These are phyloP conservation scores for Caenorhabditis sinica DNA, from an alignment of 2,888 invertebrate species.

Conservation along the genomic window DNA sequence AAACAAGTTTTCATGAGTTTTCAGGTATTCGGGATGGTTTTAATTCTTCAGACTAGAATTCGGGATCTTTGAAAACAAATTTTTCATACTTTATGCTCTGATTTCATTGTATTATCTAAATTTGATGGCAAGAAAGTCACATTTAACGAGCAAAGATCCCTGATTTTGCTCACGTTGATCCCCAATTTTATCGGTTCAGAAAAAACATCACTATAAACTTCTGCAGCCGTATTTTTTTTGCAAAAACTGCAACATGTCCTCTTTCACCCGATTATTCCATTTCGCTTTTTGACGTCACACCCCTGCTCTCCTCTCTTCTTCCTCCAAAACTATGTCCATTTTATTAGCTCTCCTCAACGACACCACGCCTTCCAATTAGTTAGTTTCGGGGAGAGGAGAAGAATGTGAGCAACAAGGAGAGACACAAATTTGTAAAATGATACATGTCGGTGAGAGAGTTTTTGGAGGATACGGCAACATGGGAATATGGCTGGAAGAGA, in stretches of 20 bases:
- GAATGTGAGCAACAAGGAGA: neutral
- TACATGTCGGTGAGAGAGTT: constrained; percentile 11
- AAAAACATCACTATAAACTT: too few relatives aligned
- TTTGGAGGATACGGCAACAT: neutral
- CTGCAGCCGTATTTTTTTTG: too few relatives aligned
- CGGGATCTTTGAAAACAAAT: too few relatives aligned
- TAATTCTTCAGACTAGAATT: too few relatives aligned
- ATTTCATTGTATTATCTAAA: too few relatives aligned
- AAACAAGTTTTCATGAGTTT: constrained; percentile 46
- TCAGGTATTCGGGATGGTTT: neutral
- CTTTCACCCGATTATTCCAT: constrained; percentile 10
- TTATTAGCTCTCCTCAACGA: constrained; percentile 52
- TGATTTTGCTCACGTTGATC: too few relatives aligned
- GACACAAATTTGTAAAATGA: constrained; percentile 23
- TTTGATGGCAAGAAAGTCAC: too few relatives aligned
- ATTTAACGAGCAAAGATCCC: too few relatives aligned
- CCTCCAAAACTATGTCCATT: constrained; percentile 12
- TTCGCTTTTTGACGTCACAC: constrained; percentile 50
- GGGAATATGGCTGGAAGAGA: neutral
- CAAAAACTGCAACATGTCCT: neutral
- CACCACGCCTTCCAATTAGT: constrained; percentile 48
- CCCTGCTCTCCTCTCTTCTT: neutral
- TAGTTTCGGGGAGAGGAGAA: neutral
- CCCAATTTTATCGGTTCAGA: too few relatives aligned
- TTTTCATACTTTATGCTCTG: too few relatives aligned